Evolutionary conservation across 2,888 invertebrate species (phyloP).

Genomic region (Rutpela maculata): DNA sequence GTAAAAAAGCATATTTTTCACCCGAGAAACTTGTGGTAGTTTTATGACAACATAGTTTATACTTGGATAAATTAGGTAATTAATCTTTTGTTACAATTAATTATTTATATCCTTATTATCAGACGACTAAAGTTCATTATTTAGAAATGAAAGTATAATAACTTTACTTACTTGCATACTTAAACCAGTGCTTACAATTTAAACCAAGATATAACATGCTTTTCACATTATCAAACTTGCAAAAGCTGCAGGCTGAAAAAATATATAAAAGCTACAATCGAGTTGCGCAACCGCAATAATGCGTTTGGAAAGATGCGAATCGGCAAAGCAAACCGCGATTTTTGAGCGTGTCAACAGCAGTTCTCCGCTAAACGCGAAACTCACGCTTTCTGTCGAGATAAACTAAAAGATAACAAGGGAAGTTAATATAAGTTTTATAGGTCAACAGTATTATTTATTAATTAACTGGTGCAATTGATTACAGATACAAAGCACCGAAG

Average conservation of each 20-base stretch:
- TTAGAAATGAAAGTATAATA: no score
- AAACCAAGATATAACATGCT: background rate
- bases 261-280: background rate
- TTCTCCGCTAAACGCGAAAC: slow-evolving; percentile 17
- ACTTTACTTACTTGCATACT: no score
- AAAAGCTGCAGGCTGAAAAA: background rate
- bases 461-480: background rate
- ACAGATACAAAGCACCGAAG: background rate
- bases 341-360: slow-evolving; percentile 30
- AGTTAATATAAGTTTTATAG: background rate
- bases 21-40: no score
- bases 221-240: background rate
- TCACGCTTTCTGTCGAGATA: slow-evolving; percentile 21
- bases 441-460: background rate
- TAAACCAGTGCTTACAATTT: no score
- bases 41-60: no score
- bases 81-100: no score
- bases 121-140: no score
- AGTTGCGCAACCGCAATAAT: background rate
- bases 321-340: slow-evolving; percentile 23
- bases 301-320: slow-evolving; percentile 11
- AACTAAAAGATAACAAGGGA: background rate
- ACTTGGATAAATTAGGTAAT: no score
- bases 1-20: no score
- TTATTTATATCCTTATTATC: no score